Percentiles rank a stretch among this genome's conserved stretches.
phyloP scores from a whole-genome alignment of 2,797 vertebrate genomes.

The Cossypha dichroa region DNA sequence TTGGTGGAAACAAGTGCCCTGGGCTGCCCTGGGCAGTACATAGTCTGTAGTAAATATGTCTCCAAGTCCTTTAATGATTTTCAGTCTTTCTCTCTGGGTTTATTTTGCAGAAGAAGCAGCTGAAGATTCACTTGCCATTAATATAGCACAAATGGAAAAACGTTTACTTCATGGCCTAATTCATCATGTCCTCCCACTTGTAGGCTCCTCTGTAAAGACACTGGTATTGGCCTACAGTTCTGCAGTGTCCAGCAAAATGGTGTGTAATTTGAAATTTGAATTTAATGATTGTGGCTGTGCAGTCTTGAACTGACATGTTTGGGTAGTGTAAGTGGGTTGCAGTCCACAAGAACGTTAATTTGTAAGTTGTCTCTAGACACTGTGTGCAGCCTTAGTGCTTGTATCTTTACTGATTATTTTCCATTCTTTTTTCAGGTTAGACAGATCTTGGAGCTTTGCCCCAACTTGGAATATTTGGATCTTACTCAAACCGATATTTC shows the following conservation, averaged over 20 bases:
- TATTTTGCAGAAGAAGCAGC: slow-evolving; percentile 83
- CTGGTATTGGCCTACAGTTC: slow-evolving; percentile 93
- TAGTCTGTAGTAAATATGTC: not conserved
- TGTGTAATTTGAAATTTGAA: slow-evolving; percentile 58
- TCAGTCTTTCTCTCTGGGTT: not conserved
- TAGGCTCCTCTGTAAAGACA: slow-evolving; percentile 90
- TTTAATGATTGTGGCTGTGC: not conserved
- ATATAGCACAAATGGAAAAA: slow-evolving; percentile 89
- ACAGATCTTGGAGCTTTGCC: slow-evolving; percentile 92
- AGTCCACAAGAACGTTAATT: not conserved
- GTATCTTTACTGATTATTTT: not conserved
- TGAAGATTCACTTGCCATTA: slow-evolving; percentile 84
- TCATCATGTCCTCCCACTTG: slow-evolving; percentile 89
- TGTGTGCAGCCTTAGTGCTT: not conserved
- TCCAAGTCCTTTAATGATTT: not conserved
- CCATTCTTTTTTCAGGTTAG: slow-evolving; percentile 81
- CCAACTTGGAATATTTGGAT: slow-evolving; percentile 91
- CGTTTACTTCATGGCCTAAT: slow-evolving; percentile 90
- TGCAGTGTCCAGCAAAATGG: slow-evolving; percentile 96
- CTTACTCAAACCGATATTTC: slow-evolving; percentile 94
- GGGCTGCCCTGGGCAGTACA: not conserved
- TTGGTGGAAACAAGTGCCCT: not conserved
- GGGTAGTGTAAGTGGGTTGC: not conserved
- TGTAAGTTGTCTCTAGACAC: not conserved
- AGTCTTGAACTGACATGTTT: not conserved